Base-by-base conservation (phyloP, 2,888 invertebrate species). In the Lasioglossum calceatum region DNA sequence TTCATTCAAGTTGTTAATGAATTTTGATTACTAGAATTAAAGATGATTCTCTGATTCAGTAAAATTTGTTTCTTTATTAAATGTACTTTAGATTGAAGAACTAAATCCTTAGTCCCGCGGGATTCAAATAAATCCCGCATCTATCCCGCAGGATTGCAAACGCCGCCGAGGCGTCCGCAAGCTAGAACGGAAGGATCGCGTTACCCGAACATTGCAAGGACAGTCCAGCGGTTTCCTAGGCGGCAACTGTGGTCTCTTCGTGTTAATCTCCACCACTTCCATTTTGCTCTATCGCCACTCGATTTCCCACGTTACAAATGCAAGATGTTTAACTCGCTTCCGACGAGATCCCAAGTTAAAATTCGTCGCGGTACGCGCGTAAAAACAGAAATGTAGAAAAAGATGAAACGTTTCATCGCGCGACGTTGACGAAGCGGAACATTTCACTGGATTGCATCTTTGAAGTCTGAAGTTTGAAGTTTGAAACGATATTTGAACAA, bases 211-310 rank as follows among this genome's bases (percentile, higher is more conserved):
- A 23, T 88, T 79, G 71, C 90, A 89, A 10, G 91, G 88, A 32
- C 84, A 86, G 54, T 50, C 44, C 47, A 67, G 27, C 5, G 77
- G n/a, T 71, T 79, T 86, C 4, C 44, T 71, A 10, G 73, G 39
- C 23, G 75, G 54, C 27, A 76, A 42, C 47, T 14, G 54, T 42
- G 82, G 44, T 32, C 83, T 87, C 47, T 89, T 87, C 19, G 88
- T 73, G 27, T 77, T 88, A 79, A 90, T 27, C 73, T 94, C 93
- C 67, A 93, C 81, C 58, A 94, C 87, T 85, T 93, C 93, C 93
- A 93, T 93, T 71, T 58, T 82, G 71, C 4, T 61, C 1, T n/a
- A 5, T 16, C 76, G 23, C 8, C 47, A 54, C n/a, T n/a, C n/a
- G 58, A 58, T n/a, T 77, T 47, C 10, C 1, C 36, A 67, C 50